Evolutionary conservation across 2,888 invertebrate genomes (phyloP), one percentile per base, ranked within the genome.

Genomic region (Platycheirus albimanus): DNA sequence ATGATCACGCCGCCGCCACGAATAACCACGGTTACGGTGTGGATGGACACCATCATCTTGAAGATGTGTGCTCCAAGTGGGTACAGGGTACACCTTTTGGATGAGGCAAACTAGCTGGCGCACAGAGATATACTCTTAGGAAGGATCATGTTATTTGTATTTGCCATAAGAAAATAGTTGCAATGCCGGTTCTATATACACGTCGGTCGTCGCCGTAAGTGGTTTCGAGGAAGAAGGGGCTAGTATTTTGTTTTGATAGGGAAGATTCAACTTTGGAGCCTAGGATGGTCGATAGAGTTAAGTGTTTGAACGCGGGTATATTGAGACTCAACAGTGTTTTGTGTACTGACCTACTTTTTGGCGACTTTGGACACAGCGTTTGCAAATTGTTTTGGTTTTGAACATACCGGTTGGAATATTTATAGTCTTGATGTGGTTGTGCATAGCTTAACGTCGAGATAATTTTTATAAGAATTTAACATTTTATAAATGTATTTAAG

Each of bases 121-220:
- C n/a, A 11, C 11, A 19, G 38, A 77, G 20, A 47, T n/a, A n/a
- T n/a, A n/a, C n/a, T 33, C 58, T 61, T 24, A 5, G 38, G n/a
- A 17, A 64, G 54, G 51, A 47, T 28, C 41, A 30, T 63, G 70
- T 36, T 64, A 41, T 58, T 58, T 64, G 24, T 66, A 33, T 80
- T 80, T 75, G 70, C 74, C 51, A n/a, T n/a, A 49, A 66, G 69
- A 74, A 64, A 74, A 83, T 74, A 77, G 77, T 58, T 51, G 77
- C 17, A 24, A 63, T 67, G 63, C 49, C 64, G 51, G 83, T 83
- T 77, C 51, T 33, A 4, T 33, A 24, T n/a, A n/a, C n/a, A n/a
- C n/a, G n/a, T n/a, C n/a, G n/a, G n/a, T n/a, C n/a, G 30, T 56
- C 15, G 64, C 10, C 47, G 11, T 54, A 51, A 77, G 81, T 67